phyloP scores from a whole-genome alignment of 2,113 vertebrate genomes.

The Malaclemys terrapin region DNA sequence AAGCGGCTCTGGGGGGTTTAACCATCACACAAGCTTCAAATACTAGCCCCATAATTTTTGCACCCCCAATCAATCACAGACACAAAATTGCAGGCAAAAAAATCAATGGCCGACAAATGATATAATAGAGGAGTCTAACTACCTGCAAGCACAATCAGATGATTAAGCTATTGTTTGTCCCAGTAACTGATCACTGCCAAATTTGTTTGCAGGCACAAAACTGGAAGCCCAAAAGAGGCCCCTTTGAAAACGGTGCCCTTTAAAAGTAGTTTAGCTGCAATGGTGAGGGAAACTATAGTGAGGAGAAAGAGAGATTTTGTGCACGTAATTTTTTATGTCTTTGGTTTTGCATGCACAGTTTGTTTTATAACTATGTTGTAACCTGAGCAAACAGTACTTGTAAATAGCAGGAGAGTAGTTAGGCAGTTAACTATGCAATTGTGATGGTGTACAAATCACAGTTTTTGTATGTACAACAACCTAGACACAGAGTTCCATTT shows the following conservation, averaged over 20 bases:
- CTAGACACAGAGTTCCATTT: constrained; percentile 58
- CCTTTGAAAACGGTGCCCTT: background rate
- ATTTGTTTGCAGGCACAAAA: background rate
- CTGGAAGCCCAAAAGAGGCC: background rate
- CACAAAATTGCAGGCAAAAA: background rate
- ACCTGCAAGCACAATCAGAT: rapidly evolving
- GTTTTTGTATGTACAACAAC: background rate
- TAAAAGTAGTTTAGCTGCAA: rapidly evolving
- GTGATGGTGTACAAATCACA: constrained; percentile 29
- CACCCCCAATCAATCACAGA: background rate
- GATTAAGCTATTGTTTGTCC: background rate
- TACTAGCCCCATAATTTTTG: background rate
- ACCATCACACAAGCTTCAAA: background rate
- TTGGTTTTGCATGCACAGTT: background rate
- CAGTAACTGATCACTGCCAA: rapidly evolving
- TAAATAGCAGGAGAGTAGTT: rapidly evolving
- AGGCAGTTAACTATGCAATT: background rate
- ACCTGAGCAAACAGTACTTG: rapidly evolving
- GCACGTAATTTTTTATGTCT: rapidly evolving
- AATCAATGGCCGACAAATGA: background rate
- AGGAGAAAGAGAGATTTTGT: background rate
- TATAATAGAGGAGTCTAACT: background rate
- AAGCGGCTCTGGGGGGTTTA: background rate
- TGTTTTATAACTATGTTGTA: background rate
- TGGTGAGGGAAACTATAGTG: background rate